Conservation (phyloP, 2,113 vertebrate species). For the Alces alces region DNA sequence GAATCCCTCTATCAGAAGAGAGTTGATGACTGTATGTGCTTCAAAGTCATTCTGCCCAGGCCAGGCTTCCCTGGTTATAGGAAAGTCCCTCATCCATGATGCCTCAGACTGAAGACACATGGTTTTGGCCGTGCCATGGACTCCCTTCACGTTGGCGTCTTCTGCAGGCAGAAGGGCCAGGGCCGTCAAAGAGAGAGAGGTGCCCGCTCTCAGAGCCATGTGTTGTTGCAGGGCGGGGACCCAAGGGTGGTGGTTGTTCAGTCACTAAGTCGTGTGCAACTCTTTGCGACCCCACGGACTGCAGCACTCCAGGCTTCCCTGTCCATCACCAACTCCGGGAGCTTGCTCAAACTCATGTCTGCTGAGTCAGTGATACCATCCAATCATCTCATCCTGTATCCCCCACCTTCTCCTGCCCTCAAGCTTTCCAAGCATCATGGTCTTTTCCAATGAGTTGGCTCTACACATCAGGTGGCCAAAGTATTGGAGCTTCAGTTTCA, state of each 20-base stretch:
- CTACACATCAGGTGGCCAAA: background rate
- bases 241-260: background rate
- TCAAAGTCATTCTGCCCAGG: accelerated
- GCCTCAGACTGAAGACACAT: background rate
- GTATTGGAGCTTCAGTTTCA: background rate
- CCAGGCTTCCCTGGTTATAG: accelerated
- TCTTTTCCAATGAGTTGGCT: background rate
- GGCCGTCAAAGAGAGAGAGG: accelerated
- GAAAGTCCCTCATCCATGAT: background rate
- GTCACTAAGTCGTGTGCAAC: background rate
- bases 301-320: background rate
- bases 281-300: background rate
- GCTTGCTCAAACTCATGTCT: background rate
- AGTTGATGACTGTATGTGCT: background rate
- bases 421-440: background rate
- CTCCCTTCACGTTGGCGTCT: background rate
- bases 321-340: background rate
- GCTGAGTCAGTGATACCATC: background rate
- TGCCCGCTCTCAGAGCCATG: background rate
- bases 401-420: background rate
- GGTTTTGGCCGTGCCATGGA: accelerated
- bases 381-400: background rate
- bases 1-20: background rate
- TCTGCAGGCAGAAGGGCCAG: background rate
- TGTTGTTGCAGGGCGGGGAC: background rate